These are phyloP conservation scores for Dromius quadrimaculatus DNA, from an alignment of 2,888 invertebrate species.

Conservation along the genomic window DNA sequence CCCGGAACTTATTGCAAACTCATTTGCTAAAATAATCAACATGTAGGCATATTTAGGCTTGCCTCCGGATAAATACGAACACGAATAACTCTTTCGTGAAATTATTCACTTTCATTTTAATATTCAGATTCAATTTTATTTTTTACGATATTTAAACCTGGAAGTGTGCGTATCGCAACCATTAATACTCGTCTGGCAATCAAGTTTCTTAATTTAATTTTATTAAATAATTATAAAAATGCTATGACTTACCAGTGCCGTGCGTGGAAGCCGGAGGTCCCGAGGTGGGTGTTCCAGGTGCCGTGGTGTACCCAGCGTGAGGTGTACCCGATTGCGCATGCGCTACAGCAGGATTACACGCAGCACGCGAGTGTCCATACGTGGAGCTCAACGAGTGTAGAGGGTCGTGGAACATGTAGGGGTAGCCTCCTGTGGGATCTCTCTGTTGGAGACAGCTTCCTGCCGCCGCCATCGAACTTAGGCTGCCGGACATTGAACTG, in stretches of 20 bases:
- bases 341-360: conserved; percentile 80
- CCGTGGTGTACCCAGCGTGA: conserved; percentile 69
- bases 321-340: conserved; percentile 83
- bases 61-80: too few species aligned
- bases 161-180: too few species aligned
- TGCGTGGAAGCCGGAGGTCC: conserved; percentile 64
- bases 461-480: conserved; percentile 81
- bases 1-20: conserved; percentile 30
- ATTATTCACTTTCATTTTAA: too few species aligned
- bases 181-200: too few species aligned
- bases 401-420: conserved; percentile 93
- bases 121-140: too few species aligned
- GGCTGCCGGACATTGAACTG: conserved; percentile 87
- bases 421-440: conserved; percentile 75
- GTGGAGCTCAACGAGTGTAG: conserved; percentile 79
- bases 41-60: conserved; percentile 7
- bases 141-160: too few species aligned
- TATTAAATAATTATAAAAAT: too few species aligned
- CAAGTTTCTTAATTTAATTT: too few species aligned
- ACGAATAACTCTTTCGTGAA: too few species aligned
- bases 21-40: conserved; percentile 16
- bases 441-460: conserved; percentile 87
- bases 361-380: conserved; percentile 77
- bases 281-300: conserved; percentile 71
- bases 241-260: conserved; percentile 67